Evolutionary conservation across 2,113 vertebrate genomes (phyloP).

Genomic region (Pithys albifrons): DNA sequence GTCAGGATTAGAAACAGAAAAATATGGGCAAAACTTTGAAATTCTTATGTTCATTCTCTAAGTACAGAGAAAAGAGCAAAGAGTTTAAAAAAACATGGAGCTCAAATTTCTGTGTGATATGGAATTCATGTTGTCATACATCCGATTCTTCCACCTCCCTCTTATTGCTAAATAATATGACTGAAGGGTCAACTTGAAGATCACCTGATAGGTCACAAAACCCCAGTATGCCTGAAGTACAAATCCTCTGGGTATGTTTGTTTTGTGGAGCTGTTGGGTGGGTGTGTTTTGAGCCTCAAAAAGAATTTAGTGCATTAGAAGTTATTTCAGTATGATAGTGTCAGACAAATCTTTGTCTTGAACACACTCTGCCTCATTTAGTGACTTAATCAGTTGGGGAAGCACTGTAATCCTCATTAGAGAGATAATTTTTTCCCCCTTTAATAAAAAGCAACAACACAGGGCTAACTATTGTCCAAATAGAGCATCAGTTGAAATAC

Average conservation of each 20-base stretch:
- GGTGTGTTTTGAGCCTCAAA: neutral
- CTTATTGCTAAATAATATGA: neutral
- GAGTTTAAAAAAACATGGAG: neutral
- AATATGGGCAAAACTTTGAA: neutral
- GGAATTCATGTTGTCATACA: neutral
- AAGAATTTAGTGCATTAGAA: neutral
- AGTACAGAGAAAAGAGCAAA: neutral
- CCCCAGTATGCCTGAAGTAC: neutral
- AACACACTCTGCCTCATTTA: neutral
- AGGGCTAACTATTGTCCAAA: neutral
- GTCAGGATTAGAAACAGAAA: neutral
- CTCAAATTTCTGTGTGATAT: fast-evolving
- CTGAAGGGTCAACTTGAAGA: neutral
- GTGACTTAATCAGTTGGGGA: neutral
- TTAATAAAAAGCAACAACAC: neutral
- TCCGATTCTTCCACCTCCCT: neutral
- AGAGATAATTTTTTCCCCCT: neutral
- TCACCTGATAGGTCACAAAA: neutral
- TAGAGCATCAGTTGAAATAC: neutral
- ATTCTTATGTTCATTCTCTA: neutral
- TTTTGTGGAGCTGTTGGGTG: neutral
- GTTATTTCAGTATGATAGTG: neutral
- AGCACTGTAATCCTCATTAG: neutral
- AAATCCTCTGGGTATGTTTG: neutral
- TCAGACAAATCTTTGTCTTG: neutral